These are phyloP conservation scores for Osmerus eperlanus DNA, from an alignment of 2,113 vertebrate genomes.

Conservation along the genomic window DNA sequence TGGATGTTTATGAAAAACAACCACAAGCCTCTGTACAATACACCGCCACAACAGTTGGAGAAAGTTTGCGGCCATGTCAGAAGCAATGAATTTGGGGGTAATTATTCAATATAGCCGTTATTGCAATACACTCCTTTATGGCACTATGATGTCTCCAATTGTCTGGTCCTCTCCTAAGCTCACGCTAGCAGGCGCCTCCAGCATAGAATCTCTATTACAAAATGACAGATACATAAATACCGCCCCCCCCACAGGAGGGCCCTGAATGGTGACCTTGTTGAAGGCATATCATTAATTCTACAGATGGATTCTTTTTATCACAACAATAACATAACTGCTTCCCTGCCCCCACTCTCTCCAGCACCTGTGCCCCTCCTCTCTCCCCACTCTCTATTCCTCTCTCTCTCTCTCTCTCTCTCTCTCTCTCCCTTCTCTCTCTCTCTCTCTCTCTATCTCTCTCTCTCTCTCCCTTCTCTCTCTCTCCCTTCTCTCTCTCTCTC, in stretches of 20 bases:
- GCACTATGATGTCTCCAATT: conserved; percentile 44
- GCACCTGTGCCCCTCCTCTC: conserved; percentile 64
- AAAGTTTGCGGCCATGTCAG: neutral
- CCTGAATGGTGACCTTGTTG: conserved; percentile 56
- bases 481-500: too few relatives aligned
- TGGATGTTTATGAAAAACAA: conserved; percentile 47
- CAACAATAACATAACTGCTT: conserved; percentile 45
- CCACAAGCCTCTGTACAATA: neutral
- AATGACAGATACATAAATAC: conserved; percentile 49
- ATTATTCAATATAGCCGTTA: neutral
- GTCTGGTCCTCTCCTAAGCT: conserved; percentile 15
- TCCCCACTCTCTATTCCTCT: neutral
- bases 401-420: too few relatives aligned
- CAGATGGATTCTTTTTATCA: conserved; percentile 59
- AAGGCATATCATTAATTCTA: conserved; percentile 65
- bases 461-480: too few relatives aligned
- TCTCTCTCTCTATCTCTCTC: too few relatives aligned
- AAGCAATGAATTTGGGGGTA: neutral
- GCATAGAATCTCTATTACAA: conserved; percentile 49
- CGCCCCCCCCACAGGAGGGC: conserved; percentile 12
- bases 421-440: too few relatives aligned
- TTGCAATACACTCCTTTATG: neutral
- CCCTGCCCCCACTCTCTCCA: conserved; percentile 34
- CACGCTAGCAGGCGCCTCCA: conserved; percentile 27
- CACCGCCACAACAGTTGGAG: neutral